Evolutionary conservation across 2,797 vertebrate species (phyloP).

Genomic region (Sebastes aleutianus): DNA sequence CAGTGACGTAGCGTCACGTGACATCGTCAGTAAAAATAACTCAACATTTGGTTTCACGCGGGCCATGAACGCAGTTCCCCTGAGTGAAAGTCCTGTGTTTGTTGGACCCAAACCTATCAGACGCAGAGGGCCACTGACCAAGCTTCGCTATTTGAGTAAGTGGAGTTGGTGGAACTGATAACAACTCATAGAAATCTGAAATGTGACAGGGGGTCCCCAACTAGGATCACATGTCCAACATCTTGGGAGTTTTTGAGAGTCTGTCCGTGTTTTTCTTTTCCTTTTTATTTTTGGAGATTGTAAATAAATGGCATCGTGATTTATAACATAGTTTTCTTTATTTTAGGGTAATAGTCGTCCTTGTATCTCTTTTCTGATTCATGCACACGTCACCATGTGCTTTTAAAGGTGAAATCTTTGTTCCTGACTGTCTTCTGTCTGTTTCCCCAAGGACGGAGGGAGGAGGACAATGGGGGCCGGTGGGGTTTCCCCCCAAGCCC

Average conservation of each 20-base stretch:
- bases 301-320: not conserved
- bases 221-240: not conserved
- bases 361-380: not conserved
- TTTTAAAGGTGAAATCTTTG: not conserved
- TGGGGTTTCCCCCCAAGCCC: slow-evolving; percentile 44
- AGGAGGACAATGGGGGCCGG: slow-evolving; percentile 75
- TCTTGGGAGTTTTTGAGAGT: not conserved
- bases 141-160: too few relatives aligned
- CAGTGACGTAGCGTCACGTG: too few relatives aligned
- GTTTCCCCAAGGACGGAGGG: slow-evolving; percentile 14
- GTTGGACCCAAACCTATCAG: too few relatives aligned
- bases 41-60: too few relatives aligned
- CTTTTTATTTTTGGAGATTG: not conserved
- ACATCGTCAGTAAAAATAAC: too few relatives aligned
- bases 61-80: too few relatives aligned
- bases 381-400: too few relatives aligned
- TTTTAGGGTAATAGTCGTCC: too few relatives aligned
- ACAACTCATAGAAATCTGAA: not conserved
- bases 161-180: too few relatives aligned
- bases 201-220: not conserved
- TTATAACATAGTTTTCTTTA: not conserved
- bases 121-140: too few relatives aligned
- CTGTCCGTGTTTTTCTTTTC: not conserved
- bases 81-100: too few relatives aligned
- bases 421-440: not conserved